Conservation (phyloP, 2,797 vertebrate genomes). For the Valencia hispanica region DNA sequence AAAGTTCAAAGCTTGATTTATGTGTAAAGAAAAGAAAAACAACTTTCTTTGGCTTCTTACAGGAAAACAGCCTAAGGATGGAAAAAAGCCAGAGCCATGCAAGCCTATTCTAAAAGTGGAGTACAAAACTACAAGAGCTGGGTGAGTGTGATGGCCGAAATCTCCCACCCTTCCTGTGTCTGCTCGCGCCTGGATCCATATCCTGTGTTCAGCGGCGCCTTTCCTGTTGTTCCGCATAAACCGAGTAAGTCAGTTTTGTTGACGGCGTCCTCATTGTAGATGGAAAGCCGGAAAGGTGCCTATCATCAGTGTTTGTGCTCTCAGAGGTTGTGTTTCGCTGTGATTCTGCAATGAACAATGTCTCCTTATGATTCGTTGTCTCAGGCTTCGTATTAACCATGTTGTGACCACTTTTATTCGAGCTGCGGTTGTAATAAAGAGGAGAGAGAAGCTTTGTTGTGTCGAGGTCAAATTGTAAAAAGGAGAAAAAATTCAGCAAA, state of each 20-base stretch:
- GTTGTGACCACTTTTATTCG: neutral
- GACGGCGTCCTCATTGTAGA: neutral
- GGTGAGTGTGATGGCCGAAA: slow-evolving; percentile 82
- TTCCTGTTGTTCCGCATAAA: slow-evolving; percentile 65
- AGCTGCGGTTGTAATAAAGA: slow-evolving; percentile 5
- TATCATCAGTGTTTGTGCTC: neutral
- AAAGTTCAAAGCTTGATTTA: neutral
- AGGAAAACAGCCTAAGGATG: slow-evolving; percentile 99
- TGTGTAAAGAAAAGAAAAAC: neutral
- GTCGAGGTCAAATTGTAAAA: slow-evolving; percentile 33
- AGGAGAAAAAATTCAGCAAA: slow-evolving; percentile 8
- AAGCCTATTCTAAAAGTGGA: slow-evolving; percentile 99
- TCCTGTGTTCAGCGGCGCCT: slow-evolving; percentile 58
- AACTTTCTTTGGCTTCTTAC: slow-evolving; percentile 53
- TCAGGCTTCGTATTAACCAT: neutral
- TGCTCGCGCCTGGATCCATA: slow-evolving; percentile 43
- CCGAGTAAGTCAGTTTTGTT: slow-evolving; percentile 22
- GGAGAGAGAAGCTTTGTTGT: neutral
- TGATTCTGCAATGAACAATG: neutral
- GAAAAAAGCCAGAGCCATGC: slow-evolving; percentile 98
- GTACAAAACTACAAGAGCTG: slow-evolving; percentile 94
- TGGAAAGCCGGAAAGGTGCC: neutral
- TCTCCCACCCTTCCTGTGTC: slow-evolving; percentile 65
- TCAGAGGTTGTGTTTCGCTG: neutral
- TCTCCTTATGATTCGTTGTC: neutral